Conservation (phyloP, 2,797 vertebrate genomes). For the Peromyscus eremicus region DNA sequence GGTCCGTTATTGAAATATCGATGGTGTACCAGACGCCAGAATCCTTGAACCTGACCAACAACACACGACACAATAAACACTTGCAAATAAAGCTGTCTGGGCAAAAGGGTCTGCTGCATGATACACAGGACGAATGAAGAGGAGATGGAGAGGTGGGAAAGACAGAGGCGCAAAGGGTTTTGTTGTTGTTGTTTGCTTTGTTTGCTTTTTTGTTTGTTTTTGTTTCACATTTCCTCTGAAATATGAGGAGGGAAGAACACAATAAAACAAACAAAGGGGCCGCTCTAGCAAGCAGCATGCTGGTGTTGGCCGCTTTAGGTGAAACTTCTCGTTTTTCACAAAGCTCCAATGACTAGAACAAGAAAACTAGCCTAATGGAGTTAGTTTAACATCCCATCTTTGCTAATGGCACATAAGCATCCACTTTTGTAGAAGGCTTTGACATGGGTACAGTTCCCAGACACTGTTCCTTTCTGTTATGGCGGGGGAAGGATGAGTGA, state of each 20-base stretch:
- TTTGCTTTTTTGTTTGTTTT: no score
- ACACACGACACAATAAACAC: neutral
- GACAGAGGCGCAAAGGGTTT: neutral
- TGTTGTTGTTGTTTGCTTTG: neutral
- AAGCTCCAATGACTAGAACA: neutral
- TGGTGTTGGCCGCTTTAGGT: neutral
- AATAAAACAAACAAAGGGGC: neutral
- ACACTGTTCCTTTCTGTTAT: neutral
- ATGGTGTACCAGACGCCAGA: neutral
- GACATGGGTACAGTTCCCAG: neutral
- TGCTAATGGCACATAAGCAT: neutral
- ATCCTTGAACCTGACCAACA: neutral
- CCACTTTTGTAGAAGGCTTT: neutral
- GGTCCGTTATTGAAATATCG: neutral
- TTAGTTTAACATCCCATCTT: neutral
- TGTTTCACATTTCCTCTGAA: neutral
- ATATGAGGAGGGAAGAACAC: neutral
- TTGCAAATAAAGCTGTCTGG: neutral
- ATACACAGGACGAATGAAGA: neutral
- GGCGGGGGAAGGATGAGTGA: neutral
- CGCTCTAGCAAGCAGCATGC: neutral
- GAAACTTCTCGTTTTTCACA: neutral
- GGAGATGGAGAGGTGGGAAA: neutral
- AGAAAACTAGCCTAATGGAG: neutral
- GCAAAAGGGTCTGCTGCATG: neutral